Conservation (phyloP, 2,797 vertebrate genomes). For the Poeciliopsis presidionis region DNA sequence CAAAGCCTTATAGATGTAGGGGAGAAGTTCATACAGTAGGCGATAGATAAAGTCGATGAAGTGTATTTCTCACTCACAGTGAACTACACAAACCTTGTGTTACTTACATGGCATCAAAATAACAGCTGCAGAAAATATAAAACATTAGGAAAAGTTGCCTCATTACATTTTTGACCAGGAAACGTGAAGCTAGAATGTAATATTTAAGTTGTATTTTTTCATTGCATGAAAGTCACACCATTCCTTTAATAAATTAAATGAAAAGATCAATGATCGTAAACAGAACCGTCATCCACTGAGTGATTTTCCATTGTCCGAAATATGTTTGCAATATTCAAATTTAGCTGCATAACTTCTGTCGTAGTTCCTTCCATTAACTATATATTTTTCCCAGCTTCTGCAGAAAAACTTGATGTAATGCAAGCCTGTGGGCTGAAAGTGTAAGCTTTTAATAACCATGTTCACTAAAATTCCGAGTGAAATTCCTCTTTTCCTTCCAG, state of each 20-base stretch:
- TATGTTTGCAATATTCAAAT: neutral
- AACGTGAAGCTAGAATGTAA: neutral
- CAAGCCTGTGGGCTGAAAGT: neutral
- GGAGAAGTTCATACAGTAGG: neutral
- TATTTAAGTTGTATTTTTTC: neutral
- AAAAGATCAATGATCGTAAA: neutral
- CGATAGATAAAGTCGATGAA: neutral
- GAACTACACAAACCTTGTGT: neutral
- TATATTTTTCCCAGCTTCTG: neutral
- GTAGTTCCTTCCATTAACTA: neutral
- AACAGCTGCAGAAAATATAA: neutral
- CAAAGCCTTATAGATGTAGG: neutral
- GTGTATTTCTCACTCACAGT: constrained; percentile 5
- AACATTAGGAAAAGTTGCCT: neutral
- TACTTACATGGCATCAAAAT: neutral
- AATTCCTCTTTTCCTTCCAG: constrained; percentile 63
- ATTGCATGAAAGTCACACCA: neutral
- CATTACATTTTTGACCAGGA: neutral
- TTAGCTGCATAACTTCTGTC: neutral
- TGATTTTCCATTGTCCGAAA: neutral
- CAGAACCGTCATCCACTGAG: neutral
- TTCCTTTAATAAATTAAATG: neutral
- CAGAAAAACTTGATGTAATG: neutral
- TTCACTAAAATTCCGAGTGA: neutral
- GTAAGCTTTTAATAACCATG: neutral